Evolutionary conservation across 2,113 vertebrate genomes (phyloP).

Genomic region (Malurus cyaneus): DNA sequence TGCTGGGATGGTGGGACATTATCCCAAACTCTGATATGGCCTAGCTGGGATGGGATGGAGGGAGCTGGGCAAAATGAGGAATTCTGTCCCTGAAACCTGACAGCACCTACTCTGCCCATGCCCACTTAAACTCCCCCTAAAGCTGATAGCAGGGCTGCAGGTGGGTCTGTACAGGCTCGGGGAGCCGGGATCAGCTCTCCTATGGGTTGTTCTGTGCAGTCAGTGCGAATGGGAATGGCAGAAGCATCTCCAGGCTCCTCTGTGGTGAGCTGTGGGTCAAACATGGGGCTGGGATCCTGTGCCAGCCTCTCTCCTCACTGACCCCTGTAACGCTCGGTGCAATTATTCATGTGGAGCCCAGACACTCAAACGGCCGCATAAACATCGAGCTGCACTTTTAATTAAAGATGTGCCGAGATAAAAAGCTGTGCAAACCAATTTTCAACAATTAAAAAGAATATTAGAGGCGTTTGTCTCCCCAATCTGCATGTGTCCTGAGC

Average conservation of each 20-base stretch:
- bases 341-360: neutral
- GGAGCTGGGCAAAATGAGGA: neutral
- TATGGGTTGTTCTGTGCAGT: neutral
- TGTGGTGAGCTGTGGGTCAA: fast-evolving
- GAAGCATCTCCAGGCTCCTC: neutral
- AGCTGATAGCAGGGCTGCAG: neutral
- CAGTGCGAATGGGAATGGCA: neutral
- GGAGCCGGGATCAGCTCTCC: neutral
- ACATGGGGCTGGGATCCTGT: fast-evolving
- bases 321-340: fast-evolving
- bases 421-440: constrained; percentile 49
- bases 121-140: too few relatives aligned
- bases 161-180: fast-evolving
- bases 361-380: neutral
- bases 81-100: neutral
- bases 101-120: neutral
- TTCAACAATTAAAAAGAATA: constrained; percentile 24
- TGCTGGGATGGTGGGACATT: neutral
- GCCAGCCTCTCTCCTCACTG: neutral
- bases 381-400: neutral
- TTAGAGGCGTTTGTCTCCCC: neutral
- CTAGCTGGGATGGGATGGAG: neutral
- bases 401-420: constrained; percentile 40
- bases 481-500: neutral
- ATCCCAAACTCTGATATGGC: neutral